Conservation (phyloP, 2,888 invertebrate genomes). For the Tineola bisselliella region DNA sequence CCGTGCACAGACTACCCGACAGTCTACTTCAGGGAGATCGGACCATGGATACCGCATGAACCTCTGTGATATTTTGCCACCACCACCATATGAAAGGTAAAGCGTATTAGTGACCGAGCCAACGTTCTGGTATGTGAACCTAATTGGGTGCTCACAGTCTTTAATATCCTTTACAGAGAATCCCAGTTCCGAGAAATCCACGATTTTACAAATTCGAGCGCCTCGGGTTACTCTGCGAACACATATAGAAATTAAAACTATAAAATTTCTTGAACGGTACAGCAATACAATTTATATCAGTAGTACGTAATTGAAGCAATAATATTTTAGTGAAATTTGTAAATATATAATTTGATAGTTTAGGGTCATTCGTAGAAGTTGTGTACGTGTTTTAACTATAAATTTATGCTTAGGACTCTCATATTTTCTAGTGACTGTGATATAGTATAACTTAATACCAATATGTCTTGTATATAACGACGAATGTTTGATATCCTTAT, state of each 20-base stretch:
- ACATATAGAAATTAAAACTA: constrained; percentile 49
- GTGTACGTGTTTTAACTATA: constrained; percentile 51
- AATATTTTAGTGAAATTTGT: constrained; percentile 44
- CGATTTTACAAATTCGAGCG: constrained; percentile 51
- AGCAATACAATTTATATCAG: constrained; percentile 38
- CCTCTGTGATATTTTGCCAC: constrained; percentile 56
- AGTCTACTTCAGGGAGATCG: constrained; percentile 40
- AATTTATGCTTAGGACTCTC: constrained; percentile 44
- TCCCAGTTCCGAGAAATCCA: constrained; percentile 53
- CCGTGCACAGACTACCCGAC: constrained; percentile 45
- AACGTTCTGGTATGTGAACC: background rate
- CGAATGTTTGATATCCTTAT: constrained; percentile 62
- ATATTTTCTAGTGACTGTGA: constrained; percentile 65
- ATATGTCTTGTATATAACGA: constrained; percentile 53
- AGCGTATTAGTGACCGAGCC: constrained; percentile 11
- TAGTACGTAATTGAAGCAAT: constrained; percentile 62
- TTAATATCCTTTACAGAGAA: constrained; percentile 40
- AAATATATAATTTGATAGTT: constrained; percentile 31
- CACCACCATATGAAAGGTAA: constrained; percentile 61
- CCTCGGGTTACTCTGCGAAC: constrained; percentile 58
- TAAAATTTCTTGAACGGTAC: background rate
- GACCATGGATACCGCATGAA: constrained; percentile 60
- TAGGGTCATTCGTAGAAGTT: background rate
- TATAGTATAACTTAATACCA: constrained; percentile 60
- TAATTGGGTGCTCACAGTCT: constrained; percentile 5